Evolutionary conservation across 1,140 invertebrate genomes (phyloP), one percentile per base, ranked within the genome.

Genomic region (Ridgeia piscesae): DNA sequence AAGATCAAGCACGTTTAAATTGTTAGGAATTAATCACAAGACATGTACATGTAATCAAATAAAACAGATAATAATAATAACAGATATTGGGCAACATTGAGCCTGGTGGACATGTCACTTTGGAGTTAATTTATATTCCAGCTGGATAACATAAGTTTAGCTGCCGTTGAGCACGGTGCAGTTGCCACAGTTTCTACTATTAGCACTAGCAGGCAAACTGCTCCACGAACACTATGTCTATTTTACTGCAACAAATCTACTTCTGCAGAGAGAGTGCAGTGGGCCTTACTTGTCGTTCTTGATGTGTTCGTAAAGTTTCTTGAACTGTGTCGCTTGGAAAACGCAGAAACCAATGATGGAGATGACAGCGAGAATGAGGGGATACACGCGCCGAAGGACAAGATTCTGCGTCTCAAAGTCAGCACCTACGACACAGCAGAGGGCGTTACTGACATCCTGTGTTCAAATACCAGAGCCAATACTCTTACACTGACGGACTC

Each of bases 241-340:
- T 42, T 35, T 91, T 33, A 14, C 42, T 35, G 95, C 96, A 77
- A 77, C 58, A 77, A 77, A 1, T 77, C 27, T 21, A 1, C 27
- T 77, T 77, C 27, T 77, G 17, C 4, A 21, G 14, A 21, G 27
- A 77, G 58, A 77, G 27, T 77, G 58, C 2, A 77, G 4, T 31
- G 17, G 58, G 58, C 58, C 58, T 96, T 96, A 99, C 96, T 99
- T 99, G 95, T 99, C 99, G 96, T 99, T 99, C 96, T 99, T 99
- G 95, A 99, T 99, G 96, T 99, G 99, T 95, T 99, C 98, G 95
- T 99, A 99, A 0, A 99, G 96, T 94, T 98, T 98, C 94, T 97
- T 97, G 95, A 99, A 99, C 95, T 99, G 99, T 92, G 97, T 97
- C 58, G 99, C 97, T 96, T 98, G 98, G 94, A 97, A 97, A 92